Base-by-base conservation (phyloP, 1,140 invertebrate species). In the Drosophila littoralis region DNA sequence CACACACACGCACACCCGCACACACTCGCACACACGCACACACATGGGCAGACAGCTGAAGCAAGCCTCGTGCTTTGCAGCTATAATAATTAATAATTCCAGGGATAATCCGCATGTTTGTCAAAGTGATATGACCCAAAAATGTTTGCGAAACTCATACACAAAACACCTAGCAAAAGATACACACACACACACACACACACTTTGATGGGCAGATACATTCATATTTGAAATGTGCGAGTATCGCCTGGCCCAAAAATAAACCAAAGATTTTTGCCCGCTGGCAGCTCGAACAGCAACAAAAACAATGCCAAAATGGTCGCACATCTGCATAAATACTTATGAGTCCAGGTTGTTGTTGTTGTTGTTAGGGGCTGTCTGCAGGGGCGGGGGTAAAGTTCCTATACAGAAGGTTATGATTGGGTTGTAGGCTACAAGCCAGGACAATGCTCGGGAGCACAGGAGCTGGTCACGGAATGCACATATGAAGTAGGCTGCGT, bases 81-180 rank as follows among this genome's bases (percentile, higher is more conserved):
- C 71, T 83, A 89, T 82, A 84, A 84, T 88, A 88, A 88, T 88
- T 88, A 88, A 88, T 88, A 88, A 88, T 88, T 89, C 84, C 66
- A 60, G 50, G 84, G 84, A 88, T 88, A 88, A 88, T 83, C 84
- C 81, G 69, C 81, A 89, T 88, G 84, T 88, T 88, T 88, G 84
- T 88, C 84, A 88, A 89, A 88, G 58, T 66, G 84, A 88, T 88
- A 84, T 76, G 82, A 73, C 68, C 76, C 70, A 42, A 71, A 82
- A 77, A 60, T 76, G 65, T 73, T 75, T 61, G 32, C 43, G 17
- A 75, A 81, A 75, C 68, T 60, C 59, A 59, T 8, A 57, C 61
- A 64, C 32, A 69, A 60, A 65, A 75, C 75, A 71, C 75, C 76
- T 64, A 60, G 48, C 28, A 48, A 58, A 51, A 66, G 50, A 65